Percentiles rank a stretch among this genome's conserved stretches.
Conservation (phyloP, 2,797 vertebrate species). For the Ambastaia sidthimunki region DNA sequence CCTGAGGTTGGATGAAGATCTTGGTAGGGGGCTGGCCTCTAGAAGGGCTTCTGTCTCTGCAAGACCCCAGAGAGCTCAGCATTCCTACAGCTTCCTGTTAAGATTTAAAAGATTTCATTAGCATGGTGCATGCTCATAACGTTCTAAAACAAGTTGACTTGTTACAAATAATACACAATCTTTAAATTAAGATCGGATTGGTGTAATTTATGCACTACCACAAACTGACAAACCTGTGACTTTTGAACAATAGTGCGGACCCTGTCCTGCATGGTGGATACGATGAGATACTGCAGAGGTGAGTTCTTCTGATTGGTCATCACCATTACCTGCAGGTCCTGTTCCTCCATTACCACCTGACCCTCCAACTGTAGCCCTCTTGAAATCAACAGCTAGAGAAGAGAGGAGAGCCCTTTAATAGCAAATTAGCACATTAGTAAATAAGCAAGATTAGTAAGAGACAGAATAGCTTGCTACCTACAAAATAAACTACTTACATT, state of each 20-base stretch:
- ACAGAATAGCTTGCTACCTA: neutral
- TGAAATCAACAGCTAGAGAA: slow-evolving; percentile 81
- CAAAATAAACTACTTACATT: too few species aligned
- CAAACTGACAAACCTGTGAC: slow-evolving; percentile 71
- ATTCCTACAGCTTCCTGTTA: slow-evolving; percentile 78
- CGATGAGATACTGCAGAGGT: slow-evolving; percentile 78
- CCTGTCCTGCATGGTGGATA: slow-evolving; percentile 77
- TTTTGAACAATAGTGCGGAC: slow-evolving; percentile 78
- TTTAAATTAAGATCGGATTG: neutral
- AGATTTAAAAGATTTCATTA: neutral
- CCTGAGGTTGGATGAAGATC: slow-evolving; percentile 67
- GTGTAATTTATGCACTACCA: neutral
- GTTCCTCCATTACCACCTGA: slow-evolving; percentile 84
- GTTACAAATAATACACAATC: slow-evolving; percentile 4
- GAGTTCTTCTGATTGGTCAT: slow-evolving; percentile 76
- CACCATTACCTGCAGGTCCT: slow-evolving; percentile 79
- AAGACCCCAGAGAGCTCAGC: slow-evolving; percentile 79
- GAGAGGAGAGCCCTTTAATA: slow-evolving; percentile 9
- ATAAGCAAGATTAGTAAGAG: neutral
- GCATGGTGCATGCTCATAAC: neutral
- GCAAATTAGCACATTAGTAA: neutral
- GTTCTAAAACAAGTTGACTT: neutral
- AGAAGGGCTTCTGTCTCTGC: slow-evolving; percentile 75
- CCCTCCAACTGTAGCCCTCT: slow-evolving; percentile 84
- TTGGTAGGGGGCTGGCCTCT: slow-evolving; percentile 70